Conservation (phyloP, 2,113 vertebrate species). For the Alouatta palliata region DNA sequence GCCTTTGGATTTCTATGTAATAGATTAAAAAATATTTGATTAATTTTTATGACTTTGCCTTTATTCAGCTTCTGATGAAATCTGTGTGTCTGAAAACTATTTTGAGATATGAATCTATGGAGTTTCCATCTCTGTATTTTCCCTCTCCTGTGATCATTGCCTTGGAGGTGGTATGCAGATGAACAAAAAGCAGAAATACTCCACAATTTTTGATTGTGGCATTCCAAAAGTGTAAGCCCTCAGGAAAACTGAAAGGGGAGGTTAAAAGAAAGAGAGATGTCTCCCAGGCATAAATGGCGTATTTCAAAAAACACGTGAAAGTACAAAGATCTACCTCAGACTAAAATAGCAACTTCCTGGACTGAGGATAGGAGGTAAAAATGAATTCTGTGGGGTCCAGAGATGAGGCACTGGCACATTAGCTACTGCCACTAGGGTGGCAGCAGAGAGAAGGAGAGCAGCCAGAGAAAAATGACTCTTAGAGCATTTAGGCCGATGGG, state of each 20-base stretch:
- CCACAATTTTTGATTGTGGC: not conserved
- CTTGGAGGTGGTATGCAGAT: not conserved
- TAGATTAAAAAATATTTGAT: constrained; percentile 4
- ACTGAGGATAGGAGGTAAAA: not conserved
- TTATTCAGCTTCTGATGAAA: not conserved
- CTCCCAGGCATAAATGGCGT: not conserved
- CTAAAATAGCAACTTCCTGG: not conserved
- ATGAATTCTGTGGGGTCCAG: not conserved
- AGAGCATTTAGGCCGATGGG: not conserved
- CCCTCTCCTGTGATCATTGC: not conserved
- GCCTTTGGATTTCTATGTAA: not conserved
- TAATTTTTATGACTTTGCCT: constrained; percentile 12
- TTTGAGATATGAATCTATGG: not conserved
- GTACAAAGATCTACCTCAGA: not conserved
- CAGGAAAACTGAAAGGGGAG: not conserved
- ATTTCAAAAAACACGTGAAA: not conserved
- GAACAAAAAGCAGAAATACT: not conserved
- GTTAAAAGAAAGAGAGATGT: not conserved
- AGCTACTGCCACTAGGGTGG: not conserved
- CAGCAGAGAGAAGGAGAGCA: not conserved
- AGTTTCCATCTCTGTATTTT: not conserved
- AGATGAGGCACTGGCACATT: not conserved
- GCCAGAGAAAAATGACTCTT: not conserved
- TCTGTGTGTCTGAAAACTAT: constrained; percentile 1
- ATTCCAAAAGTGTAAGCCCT: not conserved